Conservation (phyloP, 2,888 invertebrate species). For the Anaspis maculata region DNA sequence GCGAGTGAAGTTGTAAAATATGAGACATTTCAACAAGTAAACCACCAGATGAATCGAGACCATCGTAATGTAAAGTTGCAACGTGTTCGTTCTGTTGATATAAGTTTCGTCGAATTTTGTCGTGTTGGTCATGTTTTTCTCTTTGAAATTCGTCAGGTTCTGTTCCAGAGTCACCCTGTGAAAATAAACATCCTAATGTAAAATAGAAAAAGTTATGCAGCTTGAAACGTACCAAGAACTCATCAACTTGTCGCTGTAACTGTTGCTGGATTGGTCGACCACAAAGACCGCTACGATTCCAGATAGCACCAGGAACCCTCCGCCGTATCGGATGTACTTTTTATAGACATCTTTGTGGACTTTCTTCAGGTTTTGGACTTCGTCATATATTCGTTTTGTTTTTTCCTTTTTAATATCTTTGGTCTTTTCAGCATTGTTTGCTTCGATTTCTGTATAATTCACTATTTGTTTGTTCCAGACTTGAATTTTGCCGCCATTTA, state of each 20-base stretch:
- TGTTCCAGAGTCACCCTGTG: conserved; percentile 4
- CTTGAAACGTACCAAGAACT: too few relatives aligned
- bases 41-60: neutral
- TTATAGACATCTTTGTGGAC: conserved; percentile 4
- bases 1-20: conserved; percentile 1
- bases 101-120: conserved; percentile 1
- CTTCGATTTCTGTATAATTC: neutral
- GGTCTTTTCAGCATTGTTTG: neutral
- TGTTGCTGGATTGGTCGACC: neutral
- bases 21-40: neutral
- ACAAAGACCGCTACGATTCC: conserved; percentile 2
- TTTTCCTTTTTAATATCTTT: neutral
- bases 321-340: conserved; percentile 7
- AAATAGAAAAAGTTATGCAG: too few relatives aligned
- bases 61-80: neutral
- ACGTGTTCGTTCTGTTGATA: neutral
- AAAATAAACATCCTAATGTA: too few relatives aligned
- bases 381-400: too few relatives aligned
- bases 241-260: conserved; percentile 8
- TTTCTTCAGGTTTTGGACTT: conserved; percentile 5
- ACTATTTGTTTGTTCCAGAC: neutral
- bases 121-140: neutral
- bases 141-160: neutral
- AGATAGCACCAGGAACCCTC: conserved; percentile 4
- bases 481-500: conserved; percentile 12